phyloP scores from a whole-genome alignment of 2,113 vertebrate species.

The human (Homo sapiens) region DNA sequence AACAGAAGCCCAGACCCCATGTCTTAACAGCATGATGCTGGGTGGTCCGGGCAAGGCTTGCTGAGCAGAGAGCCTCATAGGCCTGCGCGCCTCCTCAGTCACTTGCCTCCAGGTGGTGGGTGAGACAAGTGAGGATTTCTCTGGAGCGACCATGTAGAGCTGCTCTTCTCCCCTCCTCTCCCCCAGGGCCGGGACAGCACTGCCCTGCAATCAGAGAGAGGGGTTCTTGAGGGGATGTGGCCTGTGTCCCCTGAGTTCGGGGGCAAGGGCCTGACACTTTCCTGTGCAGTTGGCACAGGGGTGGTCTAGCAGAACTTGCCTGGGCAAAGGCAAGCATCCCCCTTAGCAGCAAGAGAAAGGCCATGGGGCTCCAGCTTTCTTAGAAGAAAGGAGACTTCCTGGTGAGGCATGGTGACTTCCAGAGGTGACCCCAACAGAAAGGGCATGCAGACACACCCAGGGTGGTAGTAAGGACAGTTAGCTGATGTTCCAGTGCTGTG shows the following conservation, averaged over 20 bases:
- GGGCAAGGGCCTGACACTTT: background rate
- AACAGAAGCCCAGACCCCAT: fast-evolving
- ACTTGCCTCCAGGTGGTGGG: background rate
- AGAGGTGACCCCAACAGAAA: background rate
- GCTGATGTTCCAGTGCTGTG: background rate
- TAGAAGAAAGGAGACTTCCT: background rate
- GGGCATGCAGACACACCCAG: background rate
- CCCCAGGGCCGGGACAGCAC: background rate
- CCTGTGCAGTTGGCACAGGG: too few relatives aligned
- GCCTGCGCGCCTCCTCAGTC: background rate
- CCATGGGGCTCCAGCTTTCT: background rate
- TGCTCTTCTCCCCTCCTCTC: too few relatives aligned
- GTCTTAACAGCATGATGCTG: background rate
- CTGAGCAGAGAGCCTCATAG: background rate
- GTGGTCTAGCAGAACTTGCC: background rate
- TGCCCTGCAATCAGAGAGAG: background rate
- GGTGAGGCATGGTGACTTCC: background rate
- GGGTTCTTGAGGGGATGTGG: background rate
- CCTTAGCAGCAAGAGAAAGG: background rate
- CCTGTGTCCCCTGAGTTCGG: background rate
- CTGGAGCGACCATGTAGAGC: background rate
- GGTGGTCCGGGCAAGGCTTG: background rate
- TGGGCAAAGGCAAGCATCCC: background rate
- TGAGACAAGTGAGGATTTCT: background rate
- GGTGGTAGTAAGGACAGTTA: background rate